A percentile compares a stretch with the other conserved stretches of the same genome.
These are phyloP conservation scores for Trematocara unimaculatum DNA, from an alignment of 2,113 vertebrate genomes.

Conservation along the genomic window DNA sequence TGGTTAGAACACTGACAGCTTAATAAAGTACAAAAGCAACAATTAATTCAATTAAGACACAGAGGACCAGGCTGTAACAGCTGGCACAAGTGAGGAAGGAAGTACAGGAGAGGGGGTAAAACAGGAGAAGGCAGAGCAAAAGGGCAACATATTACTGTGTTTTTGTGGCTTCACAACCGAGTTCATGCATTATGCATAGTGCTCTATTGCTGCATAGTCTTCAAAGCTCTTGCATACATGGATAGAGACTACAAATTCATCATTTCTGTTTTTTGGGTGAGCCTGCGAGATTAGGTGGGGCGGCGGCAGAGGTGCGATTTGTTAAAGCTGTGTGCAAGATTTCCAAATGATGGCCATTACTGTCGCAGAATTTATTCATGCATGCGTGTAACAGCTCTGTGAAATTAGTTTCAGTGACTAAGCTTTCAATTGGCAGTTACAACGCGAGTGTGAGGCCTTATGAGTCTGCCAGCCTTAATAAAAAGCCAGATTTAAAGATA, in stretches of 20 bases:
- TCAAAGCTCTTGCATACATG: conserved; percentile 35
- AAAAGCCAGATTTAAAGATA: background rate
- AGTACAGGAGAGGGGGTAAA: background rate
- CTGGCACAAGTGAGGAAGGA: background rate
- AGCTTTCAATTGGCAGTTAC: background rate
- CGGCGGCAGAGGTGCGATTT: background rate
- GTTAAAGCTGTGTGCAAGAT: background rate
- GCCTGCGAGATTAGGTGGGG: background rate
- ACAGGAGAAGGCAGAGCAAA: background rate
- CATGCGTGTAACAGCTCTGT: background rate
- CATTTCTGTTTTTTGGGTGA: conserved; percentile 17
- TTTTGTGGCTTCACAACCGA: conserved; percentile 26
- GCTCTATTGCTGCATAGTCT: conserved; percentile 44
- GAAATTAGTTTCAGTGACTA: conserved; percentile 9
- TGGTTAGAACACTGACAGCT: background rate
- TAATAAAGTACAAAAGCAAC: conserved; percentile 8
- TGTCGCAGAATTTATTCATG: conserved; percentile 4
- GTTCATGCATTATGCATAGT: conserved; percentile 57
- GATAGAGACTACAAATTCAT: conserved; percentile 37
- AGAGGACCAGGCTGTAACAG: background rate
- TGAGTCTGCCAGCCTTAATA: background rate
- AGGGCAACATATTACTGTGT: conserved; percentile 30
- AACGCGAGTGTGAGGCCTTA: background rate
- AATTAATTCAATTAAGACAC: conserved; percentile 27
- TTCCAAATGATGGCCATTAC: conserved; percentile 7